Percentiles rank a stretch among this genome's conserved stretches.
phyloP scores from a whole-genome alignment of 2,888 invertebrate species.

The Aplocera efformata region DNA sequence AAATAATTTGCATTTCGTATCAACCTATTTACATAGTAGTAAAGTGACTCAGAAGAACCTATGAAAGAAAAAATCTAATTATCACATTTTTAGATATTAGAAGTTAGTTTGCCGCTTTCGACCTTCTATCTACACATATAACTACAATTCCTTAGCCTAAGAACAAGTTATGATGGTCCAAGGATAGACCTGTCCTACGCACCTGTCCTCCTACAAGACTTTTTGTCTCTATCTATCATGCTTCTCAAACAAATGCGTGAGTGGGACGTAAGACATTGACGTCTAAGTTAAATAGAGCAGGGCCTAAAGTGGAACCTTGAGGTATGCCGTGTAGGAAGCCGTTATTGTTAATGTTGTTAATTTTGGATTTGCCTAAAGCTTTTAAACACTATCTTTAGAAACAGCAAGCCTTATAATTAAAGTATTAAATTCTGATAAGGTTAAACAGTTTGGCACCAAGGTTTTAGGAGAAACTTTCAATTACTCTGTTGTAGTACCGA shows the following conservation, averaged over 20 bases:
- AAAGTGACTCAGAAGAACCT: no score
- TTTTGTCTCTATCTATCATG: slow-evolving; percentile 31
- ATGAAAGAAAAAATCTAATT: no score
- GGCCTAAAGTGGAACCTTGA: slow-evolving; percentile 53
- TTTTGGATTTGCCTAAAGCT: neutral
- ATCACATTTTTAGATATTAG: no score
- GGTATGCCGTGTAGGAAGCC: slow-evolving; percentile 48
- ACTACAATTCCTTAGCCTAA: slow-evolving; percentile 12
- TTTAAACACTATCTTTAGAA: slow-evolving; percentile 1
- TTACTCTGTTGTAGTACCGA: no score
- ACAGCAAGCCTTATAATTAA: neutral
- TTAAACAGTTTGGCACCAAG: no score
- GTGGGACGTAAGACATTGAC: slow-evolving; percentile 34
- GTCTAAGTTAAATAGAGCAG: slow-evolving; percentile 42
- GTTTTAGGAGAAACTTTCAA: no score
- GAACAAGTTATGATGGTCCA: slow-evolving; percentile 19
- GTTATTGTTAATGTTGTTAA: slow-evolving; percentile 8
- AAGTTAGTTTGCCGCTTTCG: no score
- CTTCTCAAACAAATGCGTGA: slow-evolving; percentile 20
- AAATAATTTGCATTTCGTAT: no score
- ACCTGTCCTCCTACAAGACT: slow-evolving; percentile 48
- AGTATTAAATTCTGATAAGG: no score
- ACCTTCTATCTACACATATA: neutral
- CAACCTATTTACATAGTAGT: no score
- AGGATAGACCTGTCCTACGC: slow-evolving; percentile 31